Base-by-base conservation (phyloP, 1,140 invertebrate genomes). In the Charaxes varanes region DNA sequence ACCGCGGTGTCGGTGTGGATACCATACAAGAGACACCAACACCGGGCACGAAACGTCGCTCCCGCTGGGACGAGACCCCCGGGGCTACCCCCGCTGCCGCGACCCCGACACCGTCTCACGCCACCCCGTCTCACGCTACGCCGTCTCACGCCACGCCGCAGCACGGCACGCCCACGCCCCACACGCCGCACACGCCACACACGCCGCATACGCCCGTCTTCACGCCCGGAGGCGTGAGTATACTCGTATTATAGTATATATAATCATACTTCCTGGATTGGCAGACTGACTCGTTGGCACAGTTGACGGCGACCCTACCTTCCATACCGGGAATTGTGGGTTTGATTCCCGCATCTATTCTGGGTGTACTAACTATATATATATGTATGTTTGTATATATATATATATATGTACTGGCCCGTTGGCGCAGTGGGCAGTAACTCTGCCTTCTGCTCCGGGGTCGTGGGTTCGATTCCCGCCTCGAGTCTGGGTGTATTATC, bases 41-140 rank as follows among this genome's bases (percentile, higher is more conserved):
- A 2, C 96, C 97, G 0, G 93, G 94, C 6, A 95, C 94, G 22
- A 99, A 99, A 72, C 87, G 97, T 4, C 86, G 94, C 17, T 96
- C 94, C 14, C 87, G 98, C 42, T 99, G 98, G 98, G 98, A 99
- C 74, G 97, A 99, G 82, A 99, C 98, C 0, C 98, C 96, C 0
- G 90, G 89, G 38, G 90, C 91, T 17, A 88, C 89, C 6, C 88
- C 88, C 17, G 86, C 86, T 5, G 76, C 87, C 1, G 89, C 89
- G 46, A 93, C 92, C 6, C 91, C 92, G 3, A 92, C 93, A 3
- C 91, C 93, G 0, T 90, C 89, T 6, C 87, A 87, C 53, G 91
- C 90, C 7, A 91, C 87, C 45, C 91, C 87, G 18, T 83, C 84
- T 0, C 86, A 87, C 55, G 77, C 85, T 5, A 90, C 89, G 3